Evolutionary conservation across 2,888 invertebrate species (phyloP).

Genomic region (Drosophila neonasuta): DNA sequence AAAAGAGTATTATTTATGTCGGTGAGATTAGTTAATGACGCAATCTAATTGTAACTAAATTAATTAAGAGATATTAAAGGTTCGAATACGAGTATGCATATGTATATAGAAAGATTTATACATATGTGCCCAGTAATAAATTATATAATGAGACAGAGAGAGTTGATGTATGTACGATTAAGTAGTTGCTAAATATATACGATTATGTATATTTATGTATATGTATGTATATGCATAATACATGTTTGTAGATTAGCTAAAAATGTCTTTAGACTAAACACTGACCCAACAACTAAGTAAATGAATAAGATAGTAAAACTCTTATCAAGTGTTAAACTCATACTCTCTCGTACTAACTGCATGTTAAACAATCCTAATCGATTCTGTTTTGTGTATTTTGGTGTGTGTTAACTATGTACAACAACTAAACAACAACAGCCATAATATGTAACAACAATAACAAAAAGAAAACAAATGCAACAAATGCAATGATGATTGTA

Average conservation of each 20-base stretch:
- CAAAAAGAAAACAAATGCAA: neutral
- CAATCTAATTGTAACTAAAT: constrained; percentile 67
- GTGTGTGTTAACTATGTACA: constrained; percentile 62
- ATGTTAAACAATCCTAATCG: constrained; percentile 46
- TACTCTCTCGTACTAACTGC: constrained; percentile 31
- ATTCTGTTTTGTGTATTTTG: constrained; percentile 58
- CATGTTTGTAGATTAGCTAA: constrained; percentile 45
- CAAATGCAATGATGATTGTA: constrained; percentile 10
- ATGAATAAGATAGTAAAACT: constrained; percentile 33
- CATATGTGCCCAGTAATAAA: constrained; percentile 13
- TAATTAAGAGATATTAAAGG: constrained; percentile 50
- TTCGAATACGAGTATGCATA: constrained; percentile 40
- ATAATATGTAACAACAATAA: constrained; percentile 20
- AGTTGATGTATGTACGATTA: constrained; percentile 3
- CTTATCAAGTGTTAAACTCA: constrained; percentile 39
- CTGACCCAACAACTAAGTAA: constrained; percentile 21
- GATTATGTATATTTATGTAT: constrained; percentile 13
- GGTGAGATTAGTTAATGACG: constrained; percentile 59
- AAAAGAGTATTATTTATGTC: constrained; percentile 54
- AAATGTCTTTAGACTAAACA: constrained; percentile 41
- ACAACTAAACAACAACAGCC: constrained; percentile 28
- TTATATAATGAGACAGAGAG: constrained; percentile 1
- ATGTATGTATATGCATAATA: constrained; percentile 34
- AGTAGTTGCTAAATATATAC: constrained; percentile 5
- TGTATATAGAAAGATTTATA: constrained; percentile 23